Base-by-base conservation (phyloP, 2,113 vertebrate species). In the Poeciliopsis occidentalis region DNA sequence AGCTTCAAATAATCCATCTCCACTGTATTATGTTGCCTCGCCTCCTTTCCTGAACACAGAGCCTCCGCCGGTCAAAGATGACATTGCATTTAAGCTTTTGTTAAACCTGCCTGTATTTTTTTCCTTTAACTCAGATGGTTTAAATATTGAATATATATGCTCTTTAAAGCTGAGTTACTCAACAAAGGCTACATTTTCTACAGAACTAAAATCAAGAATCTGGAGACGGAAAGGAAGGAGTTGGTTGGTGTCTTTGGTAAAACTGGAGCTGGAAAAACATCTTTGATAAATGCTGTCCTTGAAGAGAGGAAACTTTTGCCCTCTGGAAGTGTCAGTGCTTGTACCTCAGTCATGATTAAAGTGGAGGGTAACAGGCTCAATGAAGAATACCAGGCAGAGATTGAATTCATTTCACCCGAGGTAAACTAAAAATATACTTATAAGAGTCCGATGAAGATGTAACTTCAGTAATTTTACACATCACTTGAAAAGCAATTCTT, bases 251-350 rank as follows among this genome's bases (percentile, higher is more conserved):
- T 92, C 24, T 92, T 91, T 88, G 91, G 91, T 17, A 88, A 30
- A 85, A 88, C 83, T 4, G 91, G 91, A 7, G 75, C 85, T 71
- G 92, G 92, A 37, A 93, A 92, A 51, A 91, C 88, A 61, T 86
- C 81, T 8, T 57, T 93, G 75, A 89, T 93, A 54, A 93, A 88
- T 51, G 84, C 81, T 15, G 7, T 93, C 47, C 68, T 92, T 63
- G 71, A 76, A 32, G 47, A 83, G 66, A 29, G 64, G 8, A 8
- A 81, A 8, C 69, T 93, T 15, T 37, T 93, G 37, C 91, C n/a
- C 3, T 82, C 82, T 73, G 89, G 88, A 68, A 30, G 8, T 27
- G 4, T 76, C 12, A 44, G 3, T 13, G 88, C 92, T 17, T 93
- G 90, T 64, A 93, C 90, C 27, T 64, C 91, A 64, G 88, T 88